These are phyloP conservation scores for Halesus radiatus DNA, from an alignment of 1,140 invertebrate species.

Conservation along the genomic window DNA sequence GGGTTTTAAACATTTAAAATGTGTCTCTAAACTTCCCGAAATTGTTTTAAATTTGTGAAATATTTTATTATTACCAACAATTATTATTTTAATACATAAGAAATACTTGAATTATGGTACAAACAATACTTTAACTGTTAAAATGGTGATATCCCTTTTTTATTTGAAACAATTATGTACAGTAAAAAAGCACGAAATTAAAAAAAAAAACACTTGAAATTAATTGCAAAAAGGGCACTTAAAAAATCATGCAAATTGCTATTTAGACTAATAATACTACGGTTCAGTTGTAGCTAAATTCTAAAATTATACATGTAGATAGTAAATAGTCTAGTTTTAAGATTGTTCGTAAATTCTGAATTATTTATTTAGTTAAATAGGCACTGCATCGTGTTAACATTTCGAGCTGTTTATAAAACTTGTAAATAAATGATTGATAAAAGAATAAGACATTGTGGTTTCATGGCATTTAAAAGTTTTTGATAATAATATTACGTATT, in stretches of 20 bases:
- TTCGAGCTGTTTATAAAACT: background rate
- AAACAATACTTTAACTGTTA: too few relatives aligned
- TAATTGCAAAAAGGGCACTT: background rate
- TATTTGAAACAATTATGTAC: background rate
- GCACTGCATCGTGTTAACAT: background rate
- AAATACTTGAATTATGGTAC: too few relatives aligned
- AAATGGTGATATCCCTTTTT: background rate
- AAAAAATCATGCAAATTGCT: background rate
- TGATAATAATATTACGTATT: too few relatives aligned
- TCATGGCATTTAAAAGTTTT: too few relatives aligned
- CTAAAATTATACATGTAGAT: constrained; percentile 21
- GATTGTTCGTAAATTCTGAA: background rate
- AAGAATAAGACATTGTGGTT: too few relatives aligned
- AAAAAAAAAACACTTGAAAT: background rate
- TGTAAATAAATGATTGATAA: background rate
- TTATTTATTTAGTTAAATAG: background rate
- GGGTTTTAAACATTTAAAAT: too few relatives aligned
- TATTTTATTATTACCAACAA: too few relatives aligned
- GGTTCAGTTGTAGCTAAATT: constrained; percentile 20
- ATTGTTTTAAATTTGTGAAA: too few relatives aligned
- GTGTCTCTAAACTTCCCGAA: too few relatives aligned
- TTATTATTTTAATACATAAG: too few relatives aligned
- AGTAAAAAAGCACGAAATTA: background rate
- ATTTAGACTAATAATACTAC: background rate
- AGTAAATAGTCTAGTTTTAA: constrained; percentile 13